Base-by-base conservation (phyloP, 2,113 vertebrate genomes). In the Ceuthmochares aereus region DNA sequence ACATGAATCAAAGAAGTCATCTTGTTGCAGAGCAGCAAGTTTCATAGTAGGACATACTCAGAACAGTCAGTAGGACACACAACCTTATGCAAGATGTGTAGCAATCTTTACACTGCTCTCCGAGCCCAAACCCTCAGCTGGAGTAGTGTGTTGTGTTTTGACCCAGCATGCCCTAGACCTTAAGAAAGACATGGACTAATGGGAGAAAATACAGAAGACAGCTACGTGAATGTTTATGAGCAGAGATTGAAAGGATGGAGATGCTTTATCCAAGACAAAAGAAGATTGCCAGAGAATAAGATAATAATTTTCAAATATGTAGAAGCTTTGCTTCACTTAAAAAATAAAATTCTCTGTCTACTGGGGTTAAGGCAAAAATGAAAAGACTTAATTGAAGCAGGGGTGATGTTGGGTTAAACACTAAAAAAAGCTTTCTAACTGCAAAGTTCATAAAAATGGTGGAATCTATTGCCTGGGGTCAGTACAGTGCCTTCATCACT, bases 401-500 rank as follows among this genome's bases (percentile, higher is more conserved):
- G 17, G 72, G 55, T 27, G 37, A 77, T 34, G 32, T 59, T 66
- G 4, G 2, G 51, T 95, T 93, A 91, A 95, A 84, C 8, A 23
- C 29, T 18, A 87, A 47, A 64, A 75, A 94, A 87, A 82, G 72
- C 55, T 90, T 80, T 84, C 51, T 74, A 90, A 83, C 68, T 51
- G 51, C 55, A 92, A 86, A 42, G 59, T 62, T 95, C 4, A 4
- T 77, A 51, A n/a, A 77, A 77, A 55, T 55, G 60, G 74, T 86
- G 63, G 92, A 97, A 92, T 67, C 73, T 72, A 86, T 86, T 92
- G 90, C 88, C 88, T 93, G 90, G 55, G 72, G 90, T 94, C 79
- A 83, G 17, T 66, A 63, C 69, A 43, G 59, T 83, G 79, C 68
- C 55, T 93, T 92, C 88, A 69, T 66, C 67, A 51, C 64, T 67